Evolutionary conservation across 2,888 invertebrate genomes (phyloP), one percentile per base, ranked within the genome.

Genomic region (Congeria kusceri): DNA sequence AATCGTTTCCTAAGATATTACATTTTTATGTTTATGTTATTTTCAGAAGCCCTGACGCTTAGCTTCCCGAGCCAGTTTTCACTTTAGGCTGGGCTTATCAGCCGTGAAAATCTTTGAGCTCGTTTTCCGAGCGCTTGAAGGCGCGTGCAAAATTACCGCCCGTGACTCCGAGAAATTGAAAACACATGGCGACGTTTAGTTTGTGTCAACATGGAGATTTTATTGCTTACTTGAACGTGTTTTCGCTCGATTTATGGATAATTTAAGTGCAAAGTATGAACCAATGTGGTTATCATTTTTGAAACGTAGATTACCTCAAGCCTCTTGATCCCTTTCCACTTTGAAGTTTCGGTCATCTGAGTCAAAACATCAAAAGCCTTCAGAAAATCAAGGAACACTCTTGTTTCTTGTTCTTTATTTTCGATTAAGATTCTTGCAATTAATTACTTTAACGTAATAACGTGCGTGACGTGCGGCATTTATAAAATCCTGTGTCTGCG

Each of bases 121-220:
- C 25, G 53, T 15, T 25, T 53, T 53, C 20, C 25, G 53, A 63
- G 56, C 69, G 63, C 72, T 64, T 56, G 64, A 39, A 32, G 83
- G 74, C 83, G 83, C 83, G 83, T 83, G 83, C 83, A 79, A 77
- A 83, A 77, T 77, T 74, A 83, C 77, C 73, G 74, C 74, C 78
- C 74, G 74, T 64, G 57, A 53, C 66, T 56, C 63, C 58, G 29
- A n/a, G 66, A 74, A 83, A 83, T 83, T 77, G 71, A 74, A 83
- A 83, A 79, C 83, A 83, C 77, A 83, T 83, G 79, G 59, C 62
- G 63, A 47, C 39, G 61, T 74, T 77, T 63, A 83, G 73, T 62
- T 77, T 77, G 77, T 83, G 83, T 83, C 83, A 83, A 83, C 83
- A 77, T 23, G 39, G 47, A 44, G 49, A 27, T 58, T 68, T 66